Evolutionary conservation across 2,113 vertebrate genomes (phyloP), one percentile per base, ranked within the genome.

Genomic region (Eclectus roratus): DNA sequence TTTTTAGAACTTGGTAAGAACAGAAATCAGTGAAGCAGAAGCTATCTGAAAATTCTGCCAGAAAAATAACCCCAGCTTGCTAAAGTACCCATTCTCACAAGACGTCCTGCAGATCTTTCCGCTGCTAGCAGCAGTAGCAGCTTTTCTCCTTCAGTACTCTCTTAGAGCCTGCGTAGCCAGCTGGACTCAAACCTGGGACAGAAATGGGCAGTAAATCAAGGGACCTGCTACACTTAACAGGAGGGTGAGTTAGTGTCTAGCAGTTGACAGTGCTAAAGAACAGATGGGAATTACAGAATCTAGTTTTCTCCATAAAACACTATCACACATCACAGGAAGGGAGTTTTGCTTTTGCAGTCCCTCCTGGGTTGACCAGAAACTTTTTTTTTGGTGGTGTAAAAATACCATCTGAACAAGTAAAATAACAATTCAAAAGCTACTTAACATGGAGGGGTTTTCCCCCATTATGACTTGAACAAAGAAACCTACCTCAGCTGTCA

Each of bases 71-170:
- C 61, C 5, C 29, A 65, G 10, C 24, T 85, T 82, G 5, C 24
- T 77, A 29, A 73, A 73, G 24, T 17, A 56, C 7, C 37, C 28
- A 19, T 18, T 53, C 41, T 50, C 61, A 41, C 8, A 46, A 37
- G 13, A 55, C 1, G 1, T 13, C 39, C 68, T 29, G 39, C 15
- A 80, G 50, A 41, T 63, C 78, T 78, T 66, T 37, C 46, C 0
- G 0, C 56, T 73, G 52, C 52, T 58, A 47, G 24, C 17, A 74
- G 28, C 0, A 0, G 44, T 31, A 71, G 47, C 33, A 77, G 64
- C 33, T 76, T 68, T 66, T 69, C 39, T 83, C 56, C 47, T 88
- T 41, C 56, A n/a, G 37, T 53, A 43, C 31, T 44, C 28, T 39
- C 37, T 25, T 58, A 43, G 46, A 89, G 70, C 24, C 90, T 64